A percentile compares a stretch with the other conserved stretches of the same genome.
Evolutionary conservation across 2,888 invertebrate species (phyloP).

Genomic region (Sesamia inferens): DNA sequence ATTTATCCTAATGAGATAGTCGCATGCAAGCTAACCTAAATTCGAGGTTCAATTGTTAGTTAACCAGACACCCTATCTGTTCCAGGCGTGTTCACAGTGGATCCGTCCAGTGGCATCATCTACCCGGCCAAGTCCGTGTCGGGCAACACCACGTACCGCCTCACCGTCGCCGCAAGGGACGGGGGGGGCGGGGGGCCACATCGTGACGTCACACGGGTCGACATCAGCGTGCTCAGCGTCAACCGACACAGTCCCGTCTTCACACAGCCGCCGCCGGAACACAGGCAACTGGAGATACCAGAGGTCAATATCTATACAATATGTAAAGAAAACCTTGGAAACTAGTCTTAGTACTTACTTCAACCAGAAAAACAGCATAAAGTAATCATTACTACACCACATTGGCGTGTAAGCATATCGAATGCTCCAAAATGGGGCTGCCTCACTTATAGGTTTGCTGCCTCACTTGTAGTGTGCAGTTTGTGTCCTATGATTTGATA

Average conservation of each 20-base stretch:
- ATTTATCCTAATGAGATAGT: too few relatives aligned
- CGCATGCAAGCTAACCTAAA: neutral
- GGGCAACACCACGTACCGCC: constrained; percentile 89
- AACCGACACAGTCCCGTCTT: constrained; percentile 96
- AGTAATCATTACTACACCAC: too few relatives aligned
- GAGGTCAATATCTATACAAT: constrained; percentile 85
- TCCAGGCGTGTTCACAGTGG: constrained; percentile 93
- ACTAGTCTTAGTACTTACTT: too few relatives aligned
- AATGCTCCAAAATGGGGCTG: too few relatives aligned
- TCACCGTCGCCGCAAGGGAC: constrained; percentile 94
- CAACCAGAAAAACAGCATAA: too few relatives aligned
- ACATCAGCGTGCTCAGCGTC: constrained; percentile 94
- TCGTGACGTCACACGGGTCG: constrained; percentile 92
- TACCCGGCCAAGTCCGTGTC: constrained; percentile 93
- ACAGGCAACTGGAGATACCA: constrained; percentile 94
- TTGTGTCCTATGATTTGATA: too few relatives aligned
- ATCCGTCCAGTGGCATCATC: constrained; percentile 94
- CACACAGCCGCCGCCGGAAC: constrained; percentile 93
- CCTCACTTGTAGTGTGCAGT: too few relatives aligned
- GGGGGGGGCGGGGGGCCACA: constrained; percentile 91
- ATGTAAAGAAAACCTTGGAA: too few relatives aligned
- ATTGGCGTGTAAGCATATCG: too few relatives aligned
- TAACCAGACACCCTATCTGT: neutral
- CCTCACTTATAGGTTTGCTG: too few relatives aligned
- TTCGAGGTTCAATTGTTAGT: neutral